These are phyloP conservation scores for Cherax destructor DNA, from an alignment of 1,140 invertebrate genomes.

Conservation along the genomic window DNA sequence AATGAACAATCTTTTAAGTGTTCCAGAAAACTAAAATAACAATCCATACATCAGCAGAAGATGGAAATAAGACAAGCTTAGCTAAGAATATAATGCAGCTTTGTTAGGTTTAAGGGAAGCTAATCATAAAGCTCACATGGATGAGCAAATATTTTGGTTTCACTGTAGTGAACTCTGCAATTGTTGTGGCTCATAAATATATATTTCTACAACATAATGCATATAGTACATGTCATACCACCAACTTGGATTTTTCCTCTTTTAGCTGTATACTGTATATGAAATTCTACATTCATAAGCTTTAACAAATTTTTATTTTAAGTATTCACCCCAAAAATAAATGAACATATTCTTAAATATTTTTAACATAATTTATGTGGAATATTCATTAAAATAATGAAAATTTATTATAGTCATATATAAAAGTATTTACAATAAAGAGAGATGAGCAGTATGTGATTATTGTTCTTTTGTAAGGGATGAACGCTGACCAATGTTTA, in stretches of 20 bases:
- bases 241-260: neutral
- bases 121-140: neutral
- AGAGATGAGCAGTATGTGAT: no score
- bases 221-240: neutral
- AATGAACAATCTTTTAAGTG: neutral
- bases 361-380: no score
- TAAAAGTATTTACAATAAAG: no score
- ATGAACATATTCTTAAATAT: neutral
- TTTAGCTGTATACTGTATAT: neutral
- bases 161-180: neutral
- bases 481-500: no score
- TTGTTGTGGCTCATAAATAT: neutral
- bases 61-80: neutral
- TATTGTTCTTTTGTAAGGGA: no score
- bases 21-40: neutral
- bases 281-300: neutral
- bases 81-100: neutral
- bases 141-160: neutral
- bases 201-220: neutral
- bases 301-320: neutral
- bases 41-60: neutral
- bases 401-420: no score
- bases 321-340: neutral
- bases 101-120: neutral
- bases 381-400: no score